Base-by-base conservation (phyloP, 1,140 invertebrate species). In the Drosophila erecta region DNA sequence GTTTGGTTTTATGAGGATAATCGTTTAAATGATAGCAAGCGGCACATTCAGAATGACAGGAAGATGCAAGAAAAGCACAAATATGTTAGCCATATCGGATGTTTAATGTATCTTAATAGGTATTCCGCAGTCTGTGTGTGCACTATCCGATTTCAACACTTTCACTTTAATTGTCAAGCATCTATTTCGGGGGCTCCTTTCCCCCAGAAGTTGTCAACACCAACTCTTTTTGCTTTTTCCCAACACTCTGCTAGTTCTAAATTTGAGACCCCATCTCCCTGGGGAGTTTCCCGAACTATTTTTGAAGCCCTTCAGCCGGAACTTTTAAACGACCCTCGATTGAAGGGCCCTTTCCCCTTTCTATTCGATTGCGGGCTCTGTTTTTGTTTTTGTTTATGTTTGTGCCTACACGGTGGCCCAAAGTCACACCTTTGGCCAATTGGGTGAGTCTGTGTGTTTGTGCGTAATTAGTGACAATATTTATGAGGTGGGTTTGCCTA, bases 401-500 rank as follows among this genome's bases (percentile, higher is more conserved):
- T 55, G 33, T 76, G 54, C 50, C 67, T 55, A 15, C 27, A 54
- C 50, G 64, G 62, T 59, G 60, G 49, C 27, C 56, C 33, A 33
- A 33, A 75, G 46, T 76, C 60, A 55, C 79, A 83, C 65, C 75
- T 74, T 61, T 65, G 40, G n/a, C 24, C 65, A 55, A 65, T 38
- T 75, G 47, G 35, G 14, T 35, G 47, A 30, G 30, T 20, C 49
- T 37, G 44, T 50, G 47, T 60, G 50, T 50, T 41, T 61, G 64
- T 69, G 61, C 59, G 46, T 64, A 87, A 89, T 87, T 87, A 89
- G 79, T 83, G 59, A 79, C 75, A 87, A 69, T 79, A 76, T 89
- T 83, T 89, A 87, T 61, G 70, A 33, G 69, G 54, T 30, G 46
- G 15, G n/a, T 67, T 56, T 58, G 53, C 30, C 60, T 65, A 46